Evolutionary conservation across 2,113 vertebrate species (phyloP).

Genomic region (Ameiurus melas): DNA sequence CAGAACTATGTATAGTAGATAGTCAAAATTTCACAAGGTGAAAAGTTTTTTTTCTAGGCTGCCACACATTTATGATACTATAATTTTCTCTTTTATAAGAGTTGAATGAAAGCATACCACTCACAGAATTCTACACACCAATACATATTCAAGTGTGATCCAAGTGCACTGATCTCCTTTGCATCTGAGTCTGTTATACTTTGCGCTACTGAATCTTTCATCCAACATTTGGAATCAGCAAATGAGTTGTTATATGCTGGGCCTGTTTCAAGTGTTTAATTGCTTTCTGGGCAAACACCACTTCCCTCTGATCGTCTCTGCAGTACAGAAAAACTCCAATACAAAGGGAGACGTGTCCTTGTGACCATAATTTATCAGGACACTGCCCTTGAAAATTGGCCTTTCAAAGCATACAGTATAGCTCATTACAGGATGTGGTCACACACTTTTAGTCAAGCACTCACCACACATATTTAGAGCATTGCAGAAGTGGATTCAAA

Average conservation of each 20-base stretch:
- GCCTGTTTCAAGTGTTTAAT: neutral
- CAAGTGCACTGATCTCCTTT: neutral
- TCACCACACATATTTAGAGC: conserved; percentile 1
- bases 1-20: neutral
- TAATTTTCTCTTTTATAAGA: neutral
- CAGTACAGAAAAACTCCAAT: neutral
- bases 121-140: neutral
- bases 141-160: neutral
- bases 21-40: neutral
- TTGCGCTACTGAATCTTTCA: neutral
- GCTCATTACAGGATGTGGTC: neutral
- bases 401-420: conserved; percentile 3
- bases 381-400: neutral
- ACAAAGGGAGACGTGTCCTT: neutral
- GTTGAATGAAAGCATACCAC: neutral
- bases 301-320: neutral
- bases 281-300: neutral
- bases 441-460: conserved; percentile 7
- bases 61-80: neutral
- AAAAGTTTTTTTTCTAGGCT: neutral
- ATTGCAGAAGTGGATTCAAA: neutral
- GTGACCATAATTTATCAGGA: neutral
- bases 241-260: neutral
- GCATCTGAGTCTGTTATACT: neutral
- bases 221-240: neutral